A percentile compares a stretch with the other conserved stretches of the same genome.
phyloP scores from a whole-genome alignment of 2,888 invertebrate species.

The Taphrorychus bicolor region DNA sequence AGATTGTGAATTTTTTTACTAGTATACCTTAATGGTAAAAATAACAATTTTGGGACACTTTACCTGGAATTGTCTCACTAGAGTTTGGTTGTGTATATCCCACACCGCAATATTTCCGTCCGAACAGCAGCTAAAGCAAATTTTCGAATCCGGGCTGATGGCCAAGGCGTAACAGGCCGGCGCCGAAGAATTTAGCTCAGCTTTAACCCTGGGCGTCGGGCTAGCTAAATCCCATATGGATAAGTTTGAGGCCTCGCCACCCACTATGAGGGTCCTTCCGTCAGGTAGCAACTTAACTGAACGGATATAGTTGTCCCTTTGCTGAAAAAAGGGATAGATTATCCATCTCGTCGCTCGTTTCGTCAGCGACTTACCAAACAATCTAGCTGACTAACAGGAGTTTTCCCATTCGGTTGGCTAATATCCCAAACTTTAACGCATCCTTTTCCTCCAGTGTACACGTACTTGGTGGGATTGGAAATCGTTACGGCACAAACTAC shows the following conservation, averaged over 20 bases:
- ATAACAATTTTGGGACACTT: background rate
- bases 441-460: conserved; percentile 96
- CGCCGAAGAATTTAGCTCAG: conserved; percentile 91
- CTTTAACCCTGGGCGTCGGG: conserved; percentile 89
- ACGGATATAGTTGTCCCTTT: conserved; percentile 94
- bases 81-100: conserved; percentile 92
- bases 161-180: conserved; percentile 98
- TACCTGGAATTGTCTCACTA: conserved; percentile 84
- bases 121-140: conserved; percentile 97
- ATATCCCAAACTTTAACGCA: conserved; percentile 99
- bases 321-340: conserved; percentile 64
- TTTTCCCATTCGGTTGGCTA: conserved; percentile 84
- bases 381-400: conserved; percentile 89
- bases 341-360: too few relatives aligned
- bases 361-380: conserved; percentile 76
- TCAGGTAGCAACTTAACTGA: conserved; percentile 94
- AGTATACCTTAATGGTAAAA: background rate
- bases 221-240: conserved; percentile 96
- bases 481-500: conserved; percentile 98
- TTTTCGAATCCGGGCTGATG: conserved; percentile 94
- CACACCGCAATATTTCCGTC: conserved; percentile 97
- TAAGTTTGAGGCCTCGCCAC: conserved; percentile 93
- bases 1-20: background rate
- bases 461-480: conserved; percentile 89
- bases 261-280: conserved; percentile 92